phyloP scores from a whole-genome alignment of 1,140 invertebrate genomes.

The Calosoma granatense region DNA sequence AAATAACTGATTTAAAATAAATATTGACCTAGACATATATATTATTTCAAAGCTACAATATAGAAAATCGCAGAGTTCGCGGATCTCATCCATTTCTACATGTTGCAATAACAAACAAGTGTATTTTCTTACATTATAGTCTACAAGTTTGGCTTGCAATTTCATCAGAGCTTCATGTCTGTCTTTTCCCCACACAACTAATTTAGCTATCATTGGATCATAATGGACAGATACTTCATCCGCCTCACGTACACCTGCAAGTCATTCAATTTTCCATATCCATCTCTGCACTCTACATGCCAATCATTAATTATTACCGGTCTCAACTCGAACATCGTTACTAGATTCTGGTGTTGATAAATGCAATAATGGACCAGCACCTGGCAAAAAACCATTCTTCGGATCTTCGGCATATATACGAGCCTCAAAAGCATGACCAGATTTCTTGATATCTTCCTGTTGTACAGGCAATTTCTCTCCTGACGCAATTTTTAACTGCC shows the following conservation, averaged over 20 bases:
- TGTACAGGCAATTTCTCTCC: constrained; percentile 74
- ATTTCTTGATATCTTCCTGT: constrained; percentile 67
- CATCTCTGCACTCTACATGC: neutral
- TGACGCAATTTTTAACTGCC: constrained; percentile 83
- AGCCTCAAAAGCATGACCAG: constrained; percentile 84
- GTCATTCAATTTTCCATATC: neutral
- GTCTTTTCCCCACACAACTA: constrained; percentile 89
- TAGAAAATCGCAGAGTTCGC: too few species aligned
- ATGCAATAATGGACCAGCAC: constrained; percentile 65
- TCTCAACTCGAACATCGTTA: constrained; percentile 64
- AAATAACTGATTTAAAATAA: constrained; percentile 12
- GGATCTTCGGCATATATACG: constrained; percentile 91
- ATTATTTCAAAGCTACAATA: constrained; percentile 2
- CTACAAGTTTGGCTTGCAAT: constrained; percentile 60
- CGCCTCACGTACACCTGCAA: constrained; percentile 50
- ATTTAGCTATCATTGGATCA: constrained; percentile 99
- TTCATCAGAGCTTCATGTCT: constrained; percentile 72
- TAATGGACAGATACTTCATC: constrained; percentile 95
- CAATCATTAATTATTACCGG: too few species aligned
- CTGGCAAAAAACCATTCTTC: constrained; percentile 79
- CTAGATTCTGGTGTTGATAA: constrained; percentile 51
- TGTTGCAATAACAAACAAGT: too few species aligned
- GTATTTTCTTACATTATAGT: constrained; percentile 87
- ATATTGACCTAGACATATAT: neutral
- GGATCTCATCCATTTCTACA: too few species aligned